A percentile compares a stretch with the other conserved stretches of the same genome.
These are phyloP conservation scores for Aegotheles bennettii DNA, from an alignment of 2,113 vertebrate species.

Conservation along the genomic window DNA sequence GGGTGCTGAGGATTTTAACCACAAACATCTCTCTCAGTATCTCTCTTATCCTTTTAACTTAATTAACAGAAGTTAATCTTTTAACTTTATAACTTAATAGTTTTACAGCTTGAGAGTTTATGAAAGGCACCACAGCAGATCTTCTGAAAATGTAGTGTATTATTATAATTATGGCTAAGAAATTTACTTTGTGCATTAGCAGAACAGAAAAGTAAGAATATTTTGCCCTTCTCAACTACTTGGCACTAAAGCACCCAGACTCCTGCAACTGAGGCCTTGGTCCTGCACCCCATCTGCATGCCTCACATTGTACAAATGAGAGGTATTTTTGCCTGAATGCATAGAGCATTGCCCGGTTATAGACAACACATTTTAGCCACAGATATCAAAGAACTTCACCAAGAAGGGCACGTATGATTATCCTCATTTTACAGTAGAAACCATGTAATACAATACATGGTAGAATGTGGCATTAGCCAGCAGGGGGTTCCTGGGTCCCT, in stretches of 20 bases:
- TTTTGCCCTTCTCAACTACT: not conserved
- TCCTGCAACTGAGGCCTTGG: not conserved
- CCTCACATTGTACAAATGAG: fast-evolving
- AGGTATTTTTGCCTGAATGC: not conserved
- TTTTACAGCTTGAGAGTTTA: not conserved
- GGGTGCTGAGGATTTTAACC: not conserved
- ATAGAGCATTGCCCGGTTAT: not conserved
- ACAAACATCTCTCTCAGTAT: not conserved
- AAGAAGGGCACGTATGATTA: not conserved
- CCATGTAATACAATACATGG: fast-evolving
- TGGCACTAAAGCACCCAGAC: not conserved
- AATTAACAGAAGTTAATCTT: not conserved
- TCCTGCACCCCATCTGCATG: not conserved
- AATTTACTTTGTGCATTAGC: not conserved
- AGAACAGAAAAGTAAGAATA: not conserved
- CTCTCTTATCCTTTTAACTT: conserved; percentile 2
- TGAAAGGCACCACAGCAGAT: not conserved
- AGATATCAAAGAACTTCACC: not conserved
- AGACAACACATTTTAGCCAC: not conserved
- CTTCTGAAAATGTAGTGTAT: not conserved
- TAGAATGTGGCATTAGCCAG: not conserved
- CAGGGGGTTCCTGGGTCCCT: not conserved
- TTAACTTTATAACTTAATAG: not conserved
- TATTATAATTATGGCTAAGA: not conserved
- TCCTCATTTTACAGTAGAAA: not conserved